Evolutionary conservation across 1,140 invertebrate species (phyloP).

Genomic region (Goniozus legneri): DNA sequence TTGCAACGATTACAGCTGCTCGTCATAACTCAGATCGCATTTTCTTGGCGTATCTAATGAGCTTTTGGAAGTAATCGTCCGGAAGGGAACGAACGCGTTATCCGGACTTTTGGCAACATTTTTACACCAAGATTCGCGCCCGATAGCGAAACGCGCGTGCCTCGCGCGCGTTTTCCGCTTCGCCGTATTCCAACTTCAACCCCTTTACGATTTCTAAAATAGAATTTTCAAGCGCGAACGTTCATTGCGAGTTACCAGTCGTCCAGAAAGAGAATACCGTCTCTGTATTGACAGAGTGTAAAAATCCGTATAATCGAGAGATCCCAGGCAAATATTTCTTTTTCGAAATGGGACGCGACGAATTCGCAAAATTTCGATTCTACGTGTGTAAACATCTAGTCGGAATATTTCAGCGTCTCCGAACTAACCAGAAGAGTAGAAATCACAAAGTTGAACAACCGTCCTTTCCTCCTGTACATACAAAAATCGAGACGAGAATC

Average conservation of each 20-base stretch:
- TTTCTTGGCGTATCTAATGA: neutral
- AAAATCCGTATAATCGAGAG: neutral
- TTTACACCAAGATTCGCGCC: neutral
- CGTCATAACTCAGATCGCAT: neutral
- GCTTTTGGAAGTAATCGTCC: neutral
- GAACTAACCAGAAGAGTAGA: neutral
- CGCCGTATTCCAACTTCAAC: too few species aligned
- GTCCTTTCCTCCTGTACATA: neutral
- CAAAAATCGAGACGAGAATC: too few species aligned
- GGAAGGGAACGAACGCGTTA: neutral
- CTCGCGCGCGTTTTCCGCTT: too few species aligned
- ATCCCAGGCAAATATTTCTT: neutral
- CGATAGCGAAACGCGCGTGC: too few species aligned
- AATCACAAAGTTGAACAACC: neutral
- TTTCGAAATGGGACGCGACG: too few species aligned
- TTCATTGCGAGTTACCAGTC: too few species aligned
- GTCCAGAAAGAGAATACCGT: too few species aligned
- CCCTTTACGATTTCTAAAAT: too few species aligned
- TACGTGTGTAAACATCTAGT: too few species aligned
- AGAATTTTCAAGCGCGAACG: neutral
- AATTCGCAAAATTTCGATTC: too few species aligned
- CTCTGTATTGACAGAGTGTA: too few species aligned
- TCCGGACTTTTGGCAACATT: neutral
- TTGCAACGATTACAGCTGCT: slow-evolving; percentile 6
- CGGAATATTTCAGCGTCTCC: neutral